Evolutionary conservation across 2,888 invertebrate genomes (phyloP), one percentile per base, ranked within the genome.

Genomic region (Leucophenga maculata): DNA sequence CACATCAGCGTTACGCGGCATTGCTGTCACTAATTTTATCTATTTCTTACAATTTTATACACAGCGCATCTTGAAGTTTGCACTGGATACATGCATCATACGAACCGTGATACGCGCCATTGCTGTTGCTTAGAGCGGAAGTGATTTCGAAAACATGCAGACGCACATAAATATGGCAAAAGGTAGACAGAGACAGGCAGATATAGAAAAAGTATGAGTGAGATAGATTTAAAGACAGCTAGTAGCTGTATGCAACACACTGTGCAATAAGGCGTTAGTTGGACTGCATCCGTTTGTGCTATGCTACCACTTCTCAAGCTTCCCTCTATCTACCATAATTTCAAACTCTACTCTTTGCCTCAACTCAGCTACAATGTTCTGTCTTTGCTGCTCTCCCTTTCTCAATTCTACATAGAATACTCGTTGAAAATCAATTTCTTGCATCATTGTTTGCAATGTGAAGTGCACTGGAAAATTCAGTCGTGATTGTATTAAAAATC

Each of bases 391-490:
- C 8, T 39, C 11, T 11, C 39, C 39, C 11, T 39, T 39, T 39
- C 39, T 39, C 39, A 11, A 39, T 39, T 50, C 50, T 50, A 50
- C 16, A 50, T 18, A 46, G 14, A 44, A 72, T 78, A 75, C 85
- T 84, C 83, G 85, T 84, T 84, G 82, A 83, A 84, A 84, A 84
- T 84, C 84, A 84, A 84, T 84, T 84, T 84, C 84, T 83, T 85
- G 82, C 84, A 85, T 84, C 85, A 85, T 85, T 84, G 85, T 85
- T 85, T 84, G 85, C 80, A 80, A 81, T 84, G 85, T 84, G 85
- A 84, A 84, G 84, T 85, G 85, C 85, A 81, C 85, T 85, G 84
- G 82, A 84, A 85, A 84, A 85, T 84, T 77, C 80, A 77, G 72
- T 74, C 72, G 72, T 74, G 72, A 75, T 74, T 65, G 72, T 72